These are phyloP conservation scores for Neria commutata DNA, from an alignment of 2,888 invertebrate genomes.

Conservation along the genomic window DNA sequence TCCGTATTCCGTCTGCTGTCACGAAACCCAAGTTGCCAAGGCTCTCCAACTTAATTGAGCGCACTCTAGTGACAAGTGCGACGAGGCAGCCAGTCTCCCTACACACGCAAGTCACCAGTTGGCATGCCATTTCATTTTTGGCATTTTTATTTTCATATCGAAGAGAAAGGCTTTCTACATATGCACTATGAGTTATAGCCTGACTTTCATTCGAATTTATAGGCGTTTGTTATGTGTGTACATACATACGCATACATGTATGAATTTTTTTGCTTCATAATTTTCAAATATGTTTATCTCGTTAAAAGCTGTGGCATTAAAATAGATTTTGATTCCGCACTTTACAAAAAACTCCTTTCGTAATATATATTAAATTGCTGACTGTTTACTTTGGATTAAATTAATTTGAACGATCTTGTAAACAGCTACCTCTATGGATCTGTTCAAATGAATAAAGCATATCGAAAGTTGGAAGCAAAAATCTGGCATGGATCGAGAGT, in stretches of 20 bases:
- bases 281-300: no score
- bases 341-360: no score
- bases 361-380: no score
- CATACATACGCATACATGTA: neutral
- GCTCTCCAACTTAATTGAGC: conserved; percentile 29
- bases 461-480: no score
- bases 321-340: no score
- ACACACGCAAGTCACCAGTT: neutral
- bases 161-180: neutral
- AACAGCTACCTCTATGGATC: no score
- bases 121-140: neutral
- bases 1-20: no score
- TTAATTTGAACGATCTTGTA: no score
- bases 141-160: neutral
- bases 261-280: neutral
- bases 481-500: no score
- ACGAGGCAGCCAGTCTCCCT: neutral
- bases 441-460: no score
- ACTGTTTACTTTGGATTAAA: no score
- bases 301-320: no score
- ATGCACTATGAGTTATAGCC: neutral
- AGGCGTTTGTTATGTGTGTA: neutral
- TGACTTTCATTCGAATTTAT: neutral
- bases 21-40: conserved; percentile 1
- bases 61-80: conserved; percentile 36